Evolutionary conservation across 2,888 invertebrate species (phyloP).

Genomic region (Pseudeuparius sepicola): DNA sequence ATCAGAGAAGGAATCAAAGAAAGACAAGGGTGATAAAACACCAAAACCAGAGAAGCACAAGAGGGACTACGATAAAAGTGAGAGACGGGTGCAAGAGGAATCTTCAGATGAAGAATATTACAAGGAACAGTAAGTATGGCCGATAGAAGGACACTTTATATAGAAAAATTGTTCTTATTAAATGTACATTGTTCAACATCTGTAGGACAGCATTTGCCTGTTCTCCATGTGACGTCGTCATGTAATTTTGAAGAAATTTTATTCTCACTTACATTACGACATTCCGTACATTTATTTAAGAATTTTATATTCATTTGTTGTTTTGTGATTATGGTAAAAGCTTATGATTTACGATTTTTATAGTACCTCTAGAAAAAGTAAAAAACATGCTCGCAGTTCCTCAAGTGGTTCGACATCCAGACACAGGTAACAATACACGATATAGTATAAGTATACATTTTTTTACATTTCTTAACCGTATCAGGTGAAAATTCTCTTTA

Average conservation of each 20-base stretch:
- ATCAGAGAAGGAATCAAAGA: conserved; percentile 37
- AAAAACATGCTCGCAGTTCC: conserved; percentile 39
- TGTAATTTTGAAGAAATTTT: too few species aligned
- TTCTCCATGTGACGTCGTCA: too few species aligned
- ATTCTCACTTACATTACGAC: too few species aligned
- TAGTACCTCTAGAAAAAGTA: conserved; percentile 40
- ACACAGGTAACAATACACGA: conserved; percentile 35
- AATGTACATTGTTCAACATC: too few species aligned
- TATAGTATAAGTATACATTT: conserved; percentile 21
- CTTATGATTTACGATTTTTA: conserved; percentile 31
- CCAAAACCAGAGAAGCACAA: conserved; percentile 34
- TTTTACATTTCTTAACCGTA: conserved; percentile 12
- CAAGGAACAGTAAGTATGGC: conserved; percentile 39
- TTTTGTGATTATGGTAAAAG: too few species aligned
- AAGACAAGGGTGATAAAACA: conserved; percentile 32
- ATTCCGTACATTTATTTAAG: too few species aligned
- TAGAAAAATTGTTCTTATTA: conserved; percentile 13
- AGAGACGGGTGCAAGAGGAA: conserved; percentile 31
- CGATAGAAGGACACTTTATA: too few species aligned
- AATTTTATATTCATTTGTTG: too few species aligned
- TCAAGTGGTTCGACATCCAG: conserved; percentile 37
- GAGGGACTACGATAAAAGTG: conserved; percentile 35
- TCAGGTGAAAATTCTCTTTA: conserved; percentile 9
- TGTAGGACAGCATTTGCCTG: too few species aligned
- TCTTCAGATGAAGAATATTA: conserved; percentile 37